phyloP scores from a whole-genome alignment of 2,888 invertebrate genomes.

The Lasius fuliginosus region DNA sequence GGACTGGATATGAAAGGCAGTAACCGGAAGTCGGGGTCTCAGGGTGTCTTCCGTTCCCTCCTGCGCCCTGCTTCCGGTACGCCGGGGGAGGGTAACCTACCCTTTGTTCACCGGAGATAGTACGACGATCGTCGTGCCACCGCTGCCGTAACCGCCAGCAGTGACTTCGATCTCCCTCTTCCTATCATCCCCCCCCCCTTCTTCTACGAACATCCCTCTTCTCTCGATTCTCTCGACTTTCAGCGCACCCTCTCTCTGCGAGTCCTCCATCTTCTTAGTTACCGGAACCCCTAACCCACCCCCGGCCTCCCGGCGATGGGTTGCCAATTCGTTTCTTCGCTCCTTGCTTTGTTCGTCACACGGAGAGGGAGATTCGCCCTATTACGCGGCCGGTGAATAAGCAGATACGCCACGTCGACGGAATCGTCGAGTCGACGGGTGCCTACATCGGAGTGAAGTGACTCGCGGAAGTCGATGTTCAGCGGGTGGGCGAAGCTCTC shows the following conservation, averaged over 20 bases:
- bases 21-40: constrained; percentile 75
- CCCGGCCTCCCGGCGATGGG: constrained; percentile 53
- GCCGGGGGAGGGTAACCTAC: constrained; percentile 54
- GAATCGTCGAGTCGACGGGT: constrained; percentile 62
- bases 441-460: constrained; percentile 57
- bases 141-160: constrained; percentile 64
- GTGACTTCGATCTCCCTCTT: constrained; percentile 57
- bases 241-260: constrained; percentile 36
- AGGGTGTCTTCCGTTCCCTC: constrained; percentile 68
- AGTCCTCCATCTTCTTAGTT: constrained; percentile 68
- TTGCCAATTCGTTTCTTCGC: constrained; percentile 76
- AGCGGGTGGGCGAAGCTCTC: constrained; percentile 56
- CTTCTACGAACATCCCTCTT: constrained; percentile 19
- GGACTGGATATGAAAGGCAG: constrained; percentile 61
- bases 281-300: constrained; percentile 66
- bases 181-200: not conserved
- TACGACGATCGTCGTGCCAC: constrained; percentile 74
- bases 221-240: constrained; percentile 25
- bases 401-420: constrained; percentile 75
- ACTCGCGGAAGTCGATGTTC: constrained; percentile 60
- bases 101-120: constrained; percentile 77
- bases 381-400: constrained; percentile 75
- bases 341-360: constrained; percentile 70
- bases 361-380: constrained; percentile 64
- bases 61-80: constrained; percentile 70